Evolutionary conservation across 2,797 vertebrate genomes (phyloP).

Genomic region (Thaleichthys pacificus): DNA sequence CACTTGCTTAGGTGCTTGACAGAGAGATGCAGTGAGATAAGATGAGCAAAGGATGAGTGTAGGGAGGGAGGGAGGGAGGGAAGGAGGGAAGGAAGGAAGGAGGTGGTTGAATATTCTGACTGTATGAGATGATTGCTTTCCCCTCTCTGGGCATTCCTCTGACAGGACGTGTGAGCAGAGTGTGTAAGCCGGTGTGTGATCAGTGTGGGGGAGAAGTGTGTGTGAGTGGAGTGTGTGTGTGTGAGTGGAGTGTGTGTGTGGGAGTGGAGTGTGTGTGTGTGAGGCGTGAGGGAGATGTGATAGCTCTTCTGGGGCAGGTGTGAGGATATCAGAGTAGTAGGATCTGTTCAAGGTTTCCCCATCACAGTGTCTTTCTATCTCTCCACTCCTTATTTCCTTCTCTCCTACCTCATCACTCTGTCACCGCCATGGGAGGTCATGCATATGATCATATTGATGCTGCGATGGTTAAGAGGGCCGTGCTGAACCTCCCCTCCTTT

Average conservation of each 20-base stretch:
- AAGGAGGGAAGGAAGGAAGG: constrained; percentile 24
- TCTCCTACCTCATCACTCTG: neutral
- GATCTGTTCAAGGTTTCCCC: neutral
- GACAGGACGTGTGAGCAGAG: neutral
- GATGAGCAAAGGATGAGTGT: too few species aligned
- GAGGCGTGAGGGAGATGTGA: neutral
- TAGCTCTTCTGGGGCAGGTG: neutral
- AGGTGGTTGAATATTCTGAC: neutral
- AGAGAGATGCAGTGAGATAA: too few species aligned
- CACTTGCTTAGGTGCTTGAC: too few species aligned
- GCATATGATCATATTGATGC: too few species aligned
- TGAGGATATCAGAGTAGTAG: neutral
- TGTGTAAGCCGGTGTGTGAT: neutral
- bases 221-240: constrained; percentile 1
- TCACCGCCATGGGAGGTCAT: too few species aligned
- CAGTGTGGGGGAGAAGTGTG: constrained; percentile 8
- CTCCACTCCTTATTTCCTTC: neutral
- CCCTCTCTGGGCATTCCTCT: neutral
- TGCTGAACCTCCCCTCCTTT: too few species aligned
- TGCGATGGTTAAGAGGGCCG: too few species aligned
- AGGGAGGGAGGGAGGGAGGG: constrained; percentile 22
- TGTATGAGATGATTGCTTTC: constrained; percentile 9
- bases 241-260: constrained; percentile 1
- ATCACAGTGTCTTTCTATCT: constrained; percentile 31
- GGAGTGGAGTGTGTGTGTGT: neutral